Conservation (phyloP, 1,140 invertebrate species). For the Lasioglossum albipes region DNA sequence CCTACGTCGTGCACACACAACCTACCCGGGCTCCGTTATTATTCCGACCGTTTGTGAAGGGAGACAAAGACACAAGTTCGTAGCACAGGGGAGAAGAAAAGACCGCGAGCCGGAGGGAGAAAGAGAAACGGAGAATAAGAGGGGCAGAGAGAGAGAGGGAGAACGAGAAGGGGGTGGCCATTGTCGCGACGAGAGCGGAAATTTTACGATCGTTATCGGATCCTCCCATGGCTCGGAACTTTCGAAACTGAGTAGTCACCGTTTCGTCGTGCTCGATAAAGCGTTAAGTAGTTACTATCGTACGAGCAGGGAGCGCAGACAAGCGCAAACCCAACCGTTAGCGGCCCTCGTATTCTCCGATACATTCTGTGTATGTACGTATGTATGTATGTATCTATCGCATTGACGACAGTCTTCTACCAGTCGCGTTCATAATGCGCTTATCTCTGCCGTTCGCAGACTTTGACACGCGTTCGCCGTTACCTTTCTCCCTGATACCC, state of each 20-base stretch:
- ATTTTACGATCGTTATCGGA: conserved; percentile 64
- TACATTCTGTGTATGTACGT: background rate
- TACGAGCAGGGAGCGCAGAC: background rate
- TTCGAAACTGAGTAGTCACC: conserved; percentile 51
- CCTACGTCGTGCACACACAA: conserved; percentile 14
- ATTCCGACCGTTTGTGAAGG: conserved; percentile 34
- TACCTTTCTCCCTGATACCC: background rate
- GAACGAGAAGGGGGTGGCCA: conserved; percentile 40
- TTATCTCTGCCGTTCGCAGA: conserved; percentile 6
- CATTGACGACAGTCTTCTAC: background rate
- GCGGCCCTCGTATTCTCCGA: background rate
- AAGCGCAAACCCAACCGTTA: background rate
- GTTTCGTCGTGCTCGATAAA: conserved; percentile 37
- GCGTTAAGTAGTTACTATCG: conserved; percentile 29
- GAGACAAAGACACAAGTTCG: background rate
- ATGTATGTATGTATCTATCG: conserved; percentile 17
- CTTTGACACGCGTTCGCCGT: conserved; percentile 10
- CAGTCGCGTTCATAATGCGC: conserved; percentile 7
- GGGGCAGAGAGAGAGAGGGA: background rate
- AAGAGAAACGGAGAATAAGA: background rate
- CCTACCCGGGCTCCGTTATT: conserved; percentile 47
- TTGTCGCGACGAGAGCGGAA: conserved; percentile 59
- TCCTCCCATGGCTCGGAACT: conserved; percentile 39
- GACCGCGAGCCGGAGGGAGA: background rate
- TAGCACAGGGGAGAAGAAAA: background rate